A percentile compares a stretch with the other conserved stretches of the same genome.
Conservation (phyloP, 2,113 vertebrate genomes). For the Neotragus pygmaeus region DNA sequence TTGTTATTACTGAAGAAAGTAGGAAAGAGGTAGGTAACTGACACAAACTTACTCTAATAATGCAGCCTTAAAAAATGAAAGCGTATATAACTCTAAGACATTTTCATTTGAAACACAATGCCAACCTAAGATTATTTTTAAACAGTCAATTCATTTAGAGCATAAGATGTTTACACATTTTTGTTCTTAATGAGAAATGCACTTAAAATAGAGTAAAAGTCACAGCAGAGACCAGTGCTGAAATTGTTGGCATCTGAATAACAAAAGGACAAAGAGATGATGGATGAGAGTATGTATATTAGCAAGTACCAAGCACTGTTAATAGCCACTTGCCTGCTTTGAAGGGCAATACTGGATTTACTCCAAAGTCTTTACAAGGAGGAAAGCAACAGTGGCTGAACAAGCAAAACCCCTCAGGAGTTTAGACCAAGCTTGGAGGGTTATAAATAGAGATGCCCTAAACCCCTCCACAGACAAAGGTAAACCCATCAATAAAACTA, state of each 20-base stretch:
- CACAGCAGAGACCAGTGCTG: not conserved
- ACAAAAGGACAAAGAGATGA: not conserved
- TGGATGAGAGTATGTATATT: not conserved
- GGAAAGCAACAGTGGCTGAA: not conserved
- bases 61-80: not conserved
- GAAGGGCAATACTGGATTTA: conserved; percentile 1
- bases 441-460: conserved; percentile 29
- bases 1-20: not conserved
- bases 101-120: conserved; percentile 40
- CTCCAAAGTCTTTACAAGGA: not conserved
- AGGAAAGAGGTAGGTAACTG: not conserved
- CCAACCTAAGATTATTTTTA: conserved; percentile 1
- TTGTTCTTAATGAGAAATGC: conserved; percentile 13
- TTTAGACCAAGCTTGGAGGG: not conserved
- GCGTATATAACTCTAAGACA: not conserved
- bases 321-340: conserved; percentile 42
- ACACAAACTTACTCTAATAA: not conserved
- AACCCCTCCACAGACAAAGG: not conserved
- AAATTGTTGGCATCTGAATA: not conserved
- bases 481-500: conserved; percentile 40
- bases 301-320: not conserved
- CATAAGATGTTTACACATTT: conserved; percentile 7
- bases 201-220: not conserved
- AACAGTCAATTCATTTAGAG: not conserved
- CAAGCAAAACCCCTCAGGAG: not conserved